Evolutionary conservation across 2,797 vertebrate genomes (phyloP), one percentile per base, ranked within the genome.

Genomic region (Trichosurus vulpecula): DNA sequence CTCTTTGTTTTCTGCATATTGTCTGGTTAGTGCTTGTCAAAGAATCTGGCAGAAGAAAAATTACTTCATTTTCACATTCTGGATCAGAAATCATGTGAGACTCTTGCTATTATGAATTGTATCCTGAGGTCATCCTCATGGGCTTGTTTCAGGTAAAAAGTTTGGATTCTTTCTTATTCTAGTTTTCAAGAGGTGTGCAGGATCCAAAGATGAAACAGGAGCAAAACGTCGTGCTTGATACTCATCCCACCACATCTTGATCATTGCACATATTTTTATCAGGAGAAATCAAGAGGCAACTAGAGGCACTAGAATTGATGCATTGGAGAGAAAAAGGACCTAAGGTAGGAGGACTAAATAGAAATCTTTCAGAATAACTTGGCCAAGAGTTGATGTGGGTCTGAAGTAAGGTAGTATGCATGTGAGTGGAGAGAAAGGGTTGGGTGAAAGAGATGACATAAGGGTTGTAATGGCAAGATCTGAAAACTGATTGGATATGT

Each of bases 91-190:
- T 93, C 29, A 51, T 55, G 0, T 96, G 61, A 41, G 3, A n/a
- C 81, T 92, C 96, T 87, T 91, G 13, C 74, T 93, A 52, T 31
- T 92, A 81, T 92, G 30, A 35, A 90, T 94, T 95, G 57, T 58
- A 53, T 94, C 90, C 81, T 29, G 51, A 90, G 52, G 29, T 51
- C 47, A 52, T 51, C 52, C 89, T 52, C 9, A 27, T 90, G 52
- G 89, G 13, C 51, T 52, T 27, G 13, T 52, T 25, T 31, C 27
- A 52, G 89, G 51, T 51, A 90, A 90, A 90, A 90, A 14, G 51
- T 52, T 51, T 90, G 89, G 27, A 5, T 90, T 90, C 89, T 52
- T 52, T 90, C 35, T 14, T 29, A 29, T 52, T 90, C 47, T 90
- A 51, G 41, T 52, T 51, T 90, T 90, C 30, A 90, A 53, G 89